Evolutionary conservation across 2,113 vertebrate genomes (phyloP).

Genomic region (Corythaixoides concolor): DNA sequence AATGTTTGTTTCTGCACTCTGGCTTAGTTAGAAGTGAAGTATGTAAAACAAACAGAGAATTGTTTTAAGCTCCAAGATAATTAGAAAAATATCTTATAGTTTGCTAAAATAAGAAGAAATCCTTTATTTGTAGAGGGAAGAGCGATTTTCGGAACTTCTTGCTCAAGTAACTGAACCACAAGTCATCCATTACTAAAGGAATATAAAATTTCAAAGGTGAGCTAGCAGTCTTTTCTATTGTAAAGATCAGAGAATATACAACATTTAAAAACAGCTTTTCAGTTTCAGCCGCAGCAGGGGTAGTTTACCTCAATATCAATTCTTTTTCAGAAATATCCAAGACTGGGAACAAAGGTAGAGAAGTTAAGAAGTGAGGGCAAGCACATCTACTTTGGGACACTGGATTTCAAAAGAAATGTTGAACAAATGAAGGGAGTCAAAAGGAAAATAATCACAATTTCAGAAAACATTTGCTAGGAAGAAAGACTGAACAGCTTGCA

Average conservation of each 20-base stretch:
- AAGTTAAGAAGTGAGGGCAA: background rate
- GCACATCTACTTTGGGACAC: background rate
- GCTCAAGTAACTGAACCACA: background rate
- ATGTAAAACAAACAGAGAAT: background rate
- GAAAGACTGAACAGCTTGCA: background rate
- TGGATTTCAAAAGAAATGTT: background rate
- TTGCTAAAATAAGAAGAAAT: background rate
- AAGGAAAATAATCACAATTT: background rate
- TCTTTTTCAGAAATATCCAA: background rate
- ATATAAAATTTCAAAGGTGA: background rate
- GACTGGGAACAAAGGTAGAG: background rate
- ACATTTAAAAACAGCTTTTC: background rate
- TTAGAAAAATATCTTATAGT: background rate
- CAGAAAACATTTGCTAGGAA: background rate
- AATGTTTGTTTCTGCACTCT: background rate
- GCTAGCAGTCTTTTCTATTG: background rate
- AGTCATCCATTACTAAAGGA: background rate
- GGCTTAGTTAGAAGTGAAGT: background rate
- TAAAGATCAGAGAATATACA: background rate
- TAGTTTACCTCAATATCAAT: background rate
- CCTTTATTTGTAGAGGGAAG: fast-evolving
- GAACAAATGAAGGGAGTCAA: background rate
- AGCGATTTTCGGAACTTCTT: background rate
- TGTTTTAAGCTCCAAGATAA: background rate
- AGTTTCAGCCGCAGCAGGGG: background rate